Evolutionary conservation across 1,140 invertebrate genomes (phyloP).

Genomic region (Zophobas atratus): DNA sequence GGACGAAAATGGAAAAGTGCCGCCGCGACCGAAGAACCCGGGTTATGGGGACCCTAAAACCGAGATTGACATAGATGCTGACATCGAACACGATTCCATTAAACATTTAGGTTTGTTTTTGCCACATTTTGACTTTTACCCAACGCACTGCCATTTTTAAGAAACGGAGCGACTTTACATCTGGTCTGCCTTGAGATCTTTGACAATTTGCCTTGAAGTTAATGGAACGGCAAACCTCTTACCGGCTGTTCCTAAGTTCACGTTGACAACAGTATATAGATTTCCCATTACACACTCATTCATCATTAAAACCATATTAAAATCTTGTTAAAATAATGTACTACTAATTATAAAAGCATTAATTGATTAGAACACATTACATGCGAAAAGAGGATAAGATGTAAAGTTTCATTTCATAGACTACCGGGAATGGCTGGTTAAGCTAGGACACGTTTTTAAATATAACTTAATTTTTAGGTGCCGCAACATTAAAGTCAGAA

Average conservation of each 20-base stretch:
- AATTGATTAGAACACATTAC: slow-evolving; percentile 14
- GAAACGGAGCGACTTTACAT: background rate
- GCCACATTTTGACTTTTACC: background rate
- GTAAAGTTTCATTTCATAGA: background rate
- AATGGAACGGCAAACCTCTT: slow-evolving; percentile 6
- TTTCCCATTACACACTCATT: background rate
- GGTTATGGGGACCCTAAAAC: slow-evolving; percentile 66
- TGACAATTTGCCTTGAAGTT: slow-evolving; percentile 9
- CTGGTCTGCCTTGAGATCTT: slow-evolving; percentile 22
- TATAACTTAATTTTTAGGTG: slow-evolving; percentile 58
- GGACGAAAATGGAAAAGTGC: slow-evolving; percentile 51
- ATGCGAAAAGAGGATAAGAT: background rate
- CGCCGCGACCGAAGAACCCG: slow-evolving; percentile 64
- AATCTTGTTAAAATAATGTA: background rate
- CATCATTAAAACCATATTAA: slow-evolving; percentile 17
- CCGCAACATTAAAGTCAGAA: slow-evolving; percentile 61
- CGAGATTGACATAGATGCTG: slow-evolving; percentile 67
- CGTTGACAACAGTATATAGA: background rate
- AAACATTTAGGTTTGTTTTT: slow-evolving; percentile 61
- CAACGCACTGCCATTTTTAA: background rate
- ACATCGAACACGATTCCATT: slow-evolving; percentile 66
- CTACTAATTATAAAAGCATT: slow-evolving; percentile 26
- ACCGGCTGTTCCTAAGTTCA: background rate
- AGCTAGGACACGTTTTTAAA: background rate
- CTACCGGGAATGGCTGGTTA: background rate